Percentiles rank a stretch among this genome's conserved stretches.
These are phyloP conservation scores for Pelodytes ibericus DNA, from an alignment of 2,797 vertebrate genomes.

Conservation along the genomic window DNA sequence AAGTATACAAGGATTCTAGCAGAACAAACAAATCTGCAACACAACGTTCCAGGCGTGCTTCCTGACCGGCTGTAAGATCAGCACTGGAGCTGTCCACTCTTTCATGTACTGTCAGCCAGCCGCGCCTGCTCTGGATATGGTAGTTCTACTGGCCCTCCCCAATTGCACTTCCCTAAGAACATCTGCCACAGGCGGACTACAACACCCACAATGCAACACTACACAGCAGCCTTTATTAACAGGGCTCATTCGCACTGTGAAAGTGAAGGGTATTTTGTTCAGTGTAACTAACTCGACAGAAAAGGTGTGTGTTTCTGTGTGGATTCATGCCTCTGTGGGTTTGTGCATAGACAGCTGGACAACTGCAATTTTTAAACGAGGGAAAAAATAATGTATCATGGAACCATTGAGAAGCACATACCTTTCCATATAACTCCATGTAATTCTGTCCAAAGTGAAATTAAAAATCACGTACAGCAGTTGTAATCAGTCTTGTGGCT, in stretches of 20 bases:
- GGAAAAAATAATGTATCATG: too few relatives aligned
- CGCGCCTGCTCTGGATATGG: slow-evolving; percentile 26
- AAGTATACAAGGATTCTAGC: neutral
- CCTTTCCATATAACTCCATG: slow-evolving; percentile 49
- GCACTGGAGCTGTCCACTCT: slow-evolving; percentile 49
- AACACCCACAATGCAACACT: slow-evolving; percentile 45
- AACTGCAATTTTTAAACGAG: too few relatives aligned
- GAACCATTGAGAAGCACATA: slow-evolving; percentile 4
- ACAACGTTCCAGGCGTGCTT: neutral
- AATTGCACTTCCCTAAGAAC: too few relatives aligned
- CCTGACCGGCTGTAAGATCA: slow-evolving; percentile 41
- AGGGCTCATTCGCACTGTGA: slow-evolving; percentile 12
- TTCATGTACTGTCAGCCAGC: slow-evolving; percentile 25
- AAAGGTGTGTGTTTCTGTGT: too few relatives aligned
- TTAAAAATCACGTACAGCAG: too few relatives aligned
- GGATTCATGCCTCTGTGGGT: too few relatives aligned
- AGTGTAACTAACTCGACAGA: too few relatives aligned
- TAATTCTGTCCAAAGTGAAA: neutral
- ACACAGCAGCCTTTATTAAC: slow-evolving; percentile 8
- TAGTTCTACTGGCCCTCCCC: slow-evolving; percentile 17
- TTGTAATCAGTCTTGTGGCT: too few relatives aligned
- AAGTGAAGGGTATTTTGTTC: slow-evolving; percentile 17
- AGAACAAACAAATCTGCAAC: neutral
- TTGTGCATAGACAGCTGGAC: too few relatives aligned
- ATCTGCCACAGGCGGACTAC: slow-evolving; percentile 22